A percentile compares a stretch with the other conserved stretches of the same genome.
phyloP scores from a whole-genome alignment of 1,140 invertebrate genomes.

The Platyscapa corneri region DNA sequence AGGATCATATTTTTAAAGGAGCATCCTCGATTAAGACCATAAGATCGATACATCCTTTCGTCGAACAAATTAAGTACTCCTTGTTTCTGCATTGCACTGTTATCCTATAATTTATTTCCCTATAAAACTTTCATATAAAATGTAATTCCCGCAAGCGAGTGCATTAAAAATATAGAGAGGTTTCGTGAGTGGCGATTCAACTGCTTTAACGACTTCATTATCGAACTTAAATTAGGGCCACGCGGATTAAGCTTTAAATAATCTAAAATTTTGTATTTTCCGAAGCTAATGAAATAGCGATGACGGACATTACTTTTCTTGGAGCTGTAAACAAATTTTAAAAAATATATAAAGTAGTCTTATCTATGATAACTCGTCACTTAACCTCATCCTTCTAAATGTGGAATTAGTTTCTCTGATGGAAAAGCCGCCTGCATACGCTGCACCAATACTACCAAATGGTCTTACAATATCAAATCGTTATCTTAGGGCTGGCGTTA shows the following conservation, averaged over 20 bases:
- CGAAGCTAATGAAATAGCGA: not conserved
- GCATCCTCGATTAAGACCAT: not conserved
- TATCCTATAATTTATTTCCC: not conserved
- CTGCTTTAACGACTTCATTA: not conserved
- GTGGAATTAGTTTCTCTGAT: no score
- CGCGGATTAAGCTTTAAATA: not conserved
- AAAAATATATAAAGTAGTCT: no score
- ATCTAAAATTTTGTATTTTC: no score
- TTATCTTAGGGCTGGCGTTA: no score
- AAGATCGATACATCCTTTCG: not conserved
- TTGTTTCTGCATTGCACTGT: not conserved
- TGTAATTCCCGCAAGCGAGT: not conserved
- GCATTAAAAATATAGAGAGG: not conserved
- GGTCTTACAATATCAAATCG: no score
- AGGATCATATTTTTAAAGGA: not conserved
- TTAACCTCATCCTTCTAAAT: no score
- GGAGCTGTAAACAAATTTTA: no score
- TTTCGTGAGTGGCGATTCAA: not conserved
- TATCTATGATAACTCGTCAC: no score
- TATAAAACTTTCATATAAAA: not conserved
- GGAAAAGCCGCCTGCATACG: no score
- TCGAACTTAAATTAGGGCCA: not conserved
- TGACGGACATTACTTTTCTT: no score
- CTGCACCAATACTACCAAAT: no score
- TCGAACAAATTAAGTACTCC: not conserved